Evolutionary conservation across 2,888 invertebrate species (phyloP).

Genomic region (Parnassius smintheus): DNA sequence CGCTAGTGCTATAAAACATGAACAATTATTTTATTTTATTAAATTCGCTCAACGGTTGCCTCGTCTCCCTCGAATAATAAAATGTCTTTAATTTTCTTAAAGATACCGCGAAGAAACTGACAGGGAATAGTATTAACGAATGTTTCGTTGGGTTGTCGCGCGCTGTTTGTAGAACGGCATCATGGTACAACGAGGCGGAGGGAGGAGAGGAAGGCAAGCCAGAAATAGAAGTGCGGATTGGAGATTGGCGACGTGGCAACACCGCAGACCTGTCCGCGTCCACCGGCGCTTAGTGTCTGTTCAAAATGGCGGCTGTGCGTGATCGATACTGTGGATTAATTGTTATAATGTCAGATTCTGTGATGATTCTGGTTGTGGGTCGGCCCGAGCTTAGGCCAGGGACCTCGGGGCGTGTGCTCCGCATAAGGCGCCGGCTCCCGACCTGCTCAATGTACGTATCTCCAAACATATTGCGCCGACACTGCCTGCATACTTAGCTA

Average conservation of each 20-base stretch:
- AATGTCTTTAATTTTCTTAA: constrained; percentile 51
- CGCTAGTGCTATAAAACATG: constrained; percentile 42
- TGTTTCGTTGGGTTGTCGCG: constrained; percentile 60
- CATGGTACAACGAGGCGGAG: constrained; percentile 44
- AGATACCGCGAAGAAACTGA: constrained; percentile 44
- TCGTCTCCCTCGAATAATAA: constrained; percentile 47
- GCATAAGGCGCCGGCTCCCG: constrained; percentile 64
- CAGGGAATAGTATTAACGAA: constrained; percentile 41
- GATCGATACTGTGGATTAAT: constrained; percentile 78
- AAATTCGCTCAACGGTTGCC: constrained; percentile 35
- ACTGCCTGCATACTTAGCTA: constrained; percentile 56
- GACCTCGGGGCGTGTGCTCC: constrained; percentile 63
- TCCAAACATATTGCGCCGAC: constrained; percentile 76
- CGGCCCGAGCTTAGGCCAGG: constrained; percentile 71
- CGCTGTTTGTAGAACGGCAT: constrained; percentile 62
- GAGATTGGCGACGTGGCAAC: constrained; percentile 76
- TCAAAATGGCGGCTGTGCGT: constrained; percentile 81
- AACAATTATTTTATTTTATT: constrained; percentile 61
- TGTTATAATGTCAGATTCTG: constrained; percentile 73
- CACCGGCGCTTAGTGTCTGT: constrained; percentile 72
- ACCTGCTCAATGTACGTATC: constrained; percentile 77
- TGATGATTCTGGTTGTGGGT: constrained; percentile 75
- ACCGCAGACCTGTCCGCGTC: constrained; percentile 64
- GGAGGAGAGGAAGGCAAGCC: constrained; percentile 44
- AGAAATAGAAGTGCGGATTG: constrained; percentile 76